A percentile compares a stretch with the other conserved stretches of the same genome.
Evolutionary conservation across 2,797 vertebrate species (phyloP).

Genomic region (Parotocinclus haroldoi): DNA sequence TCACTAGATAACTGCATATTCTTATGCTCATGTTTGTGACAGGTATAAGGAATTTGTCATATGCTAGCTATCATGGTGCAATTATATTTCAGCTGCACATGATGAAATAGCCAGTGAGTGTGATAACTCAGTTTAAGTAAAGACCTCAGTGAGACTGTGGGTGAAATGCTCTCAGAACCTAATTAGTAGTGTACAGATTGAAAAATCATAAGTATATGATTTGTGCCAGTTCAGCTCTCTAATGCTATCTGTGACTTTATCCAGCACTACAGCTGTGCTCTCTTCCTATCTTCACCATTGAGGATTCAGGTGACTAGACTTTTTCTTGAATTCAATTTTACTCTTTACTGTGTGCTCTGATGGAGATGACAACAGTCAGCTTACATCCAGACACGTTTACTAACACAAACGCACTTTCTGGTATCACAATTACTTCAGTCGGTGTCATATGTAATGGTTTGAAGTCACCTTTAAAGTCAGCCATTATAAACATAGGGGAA

Average conservation of each 20-base stretch:
- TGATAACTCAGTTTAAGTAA: too few species aligned
- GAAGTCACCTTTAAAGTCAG: background rate
- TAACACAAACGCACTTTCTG: slow-evolving; percentile 9
- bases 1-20: too few species aligned
- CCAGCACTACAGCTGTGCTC: slow-evolving; percentile 4
- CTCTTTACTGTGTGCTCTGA: slow-evolving; percentile 14
- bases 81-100: too few species aligned
- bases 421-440: background rate
- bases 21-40: too few species aligned
- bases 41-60: too few species aligned
- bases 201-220: too few species aligned
- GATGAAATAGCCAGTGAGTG: too few species aligned
- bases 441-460: slow-evolving; percentile 9
- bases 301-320: slow-evolving; percentile 26
- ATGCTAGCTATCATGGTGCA: too few species aligned
- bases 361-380: slow-evolving; percentile 18
- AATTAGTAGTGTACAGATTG: too few species aligned
- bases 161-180: too few species aligned
- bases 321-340: slow-evolving; percentile 32
- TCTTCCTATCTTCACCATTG: slow-evolving; percentile 5
- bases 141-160: too few species aligned
- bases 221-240: background rate
- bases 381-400: slow-evolving; percentile 13
- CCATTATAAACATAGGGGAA: too few species aligned
- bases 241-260: background rate